Base-by-base conservation (phyloP, 2,797 vertebrate species). In the Chromis chromis region DNA sequence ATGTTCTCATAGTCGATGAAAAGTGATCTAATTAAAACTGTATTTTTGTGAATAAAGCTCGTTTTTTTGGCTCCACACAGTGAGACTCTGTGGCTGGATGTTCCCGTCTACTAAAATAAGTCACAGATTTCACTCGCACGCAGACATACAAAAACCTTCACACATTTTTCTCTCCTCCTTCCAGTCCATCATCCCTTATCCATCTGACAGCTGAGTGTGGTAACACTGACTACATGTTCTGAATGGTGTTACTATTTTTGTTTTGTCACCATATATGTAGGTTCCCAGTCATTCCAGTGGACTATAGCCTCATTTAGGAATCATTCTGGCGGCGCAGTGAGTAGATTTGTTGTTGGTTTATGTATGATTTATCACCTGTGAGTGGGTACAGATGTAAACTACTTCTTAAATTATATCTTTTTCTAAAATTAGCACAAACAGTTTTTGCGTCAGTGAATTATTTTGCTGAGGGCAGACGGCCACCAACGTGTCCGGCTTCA, bases 201-300 rank as follows among this genome's bases (percentile, higher is more conserved):
- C 76, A 81, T 65, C 70, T 76, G 78, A 88, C 74, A 73, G 39
- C 68, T 73, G 66, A 74, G 55, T 56, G 17, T 31, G 21, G 64
- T 59, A 52, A 61, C 73, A 74, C 33, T 63, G 61, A 63, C 65
- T 76, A 19, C 16, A 31, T 70, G 50, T 50, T 67, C 68, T 28
- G 12, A 79, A 40, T 48, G 46, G 61, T 65, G 58, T 25, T 68
- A 60, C 53, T 74, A 54, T 75, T 82, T 68, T 56, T 76, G 59
- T 73, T 73, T 58, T 27, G 12, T 24, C 49, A 46, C 46, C 33
- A 44, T 40, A 39, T 21, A 44, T 16, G 16, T 33, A 6, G 2
- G 56, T 63, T 36, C 6, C 42, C 16, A 24, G 65, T 49, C 39
- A 55, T 64, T 56, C 52, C 42, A 44, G 22, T 19, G 3, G 49